Evolutionary conservation across 2,797 vertebrate species (phyloP).

Genomic region (Eulemur albifrons): DNA sequence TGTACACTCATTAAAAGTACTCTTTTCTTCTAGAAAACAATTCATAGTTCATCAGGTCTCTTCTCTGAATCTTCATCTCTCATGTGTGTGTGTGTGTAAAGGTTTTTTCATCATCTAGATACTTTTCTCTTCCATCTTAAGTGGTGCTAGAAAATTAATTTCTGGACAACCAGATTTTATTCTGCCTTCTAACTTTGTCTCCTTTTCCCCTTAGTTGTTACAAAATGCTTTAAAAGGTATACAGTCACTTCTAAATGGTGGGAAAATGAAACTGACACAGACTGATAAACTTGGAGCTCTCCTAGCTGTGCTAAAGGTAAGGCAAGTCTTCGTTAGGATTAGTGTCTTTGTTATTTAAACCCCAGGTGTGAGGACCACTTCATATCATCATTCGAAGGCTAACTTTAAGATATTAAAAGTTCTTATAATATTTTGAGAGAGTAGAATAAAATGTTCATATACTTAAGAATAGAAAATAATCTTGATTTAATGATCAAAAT

Average conservation of each 20-base stretch:
- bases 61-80: not conserved
- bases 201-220: constrained; percentile 85
- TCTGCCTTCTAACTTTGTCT: constrained; percentile 22
- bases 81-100: not conserved
- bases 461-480: not conserved
- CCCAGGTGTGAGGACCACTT: not conserved
- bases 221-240: constrained; percentile 94
- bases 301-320: constrained; percentile 94
- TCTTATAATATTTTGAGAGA: not conserved
- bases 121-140: not conserved
- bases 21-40: not conserved
- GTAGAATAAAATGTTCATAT: not conserved
- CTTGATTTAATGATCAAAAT: not conserved
- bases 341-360: not conserved
- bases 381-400: not conserved
- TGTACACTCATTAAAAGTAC: not conserved
- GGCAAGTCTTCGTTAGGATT: not conserved
- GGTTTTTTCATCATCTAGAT: not conserved
- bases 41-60: not conserved
- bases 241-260: constrained; percentile 93
- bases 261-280: constrained; percentile 92
- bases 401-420: not conserved
- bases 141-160: not conserved
- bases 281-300: constrained; percentile 92
- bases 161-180: not conserved